Conservation (phyloP, 2,888 invertebrate genomes). For the Alloplasta piceator region DNA sequence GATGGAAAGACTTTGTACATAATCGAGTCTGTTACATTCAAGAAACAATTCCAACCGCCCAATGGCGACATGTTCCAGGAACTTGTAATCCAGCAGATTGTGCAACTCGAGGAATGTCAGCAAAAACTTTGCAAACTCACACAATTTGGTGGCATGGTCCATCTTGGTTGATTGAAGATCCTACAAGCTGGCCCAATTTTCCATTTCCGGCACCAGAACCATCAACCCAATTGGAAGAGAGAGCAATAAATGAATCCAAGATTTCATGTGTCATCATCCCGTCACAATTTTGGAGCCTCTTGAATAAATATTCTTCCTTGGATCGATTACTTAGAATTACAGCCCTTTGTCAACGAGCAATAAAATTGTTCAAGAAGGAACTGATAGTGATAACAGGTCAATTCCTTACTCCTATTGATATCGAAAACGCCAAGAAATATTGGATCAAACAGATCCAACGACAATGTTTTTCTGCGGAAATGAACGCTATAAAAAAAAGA, state of each 20-base stretch:
- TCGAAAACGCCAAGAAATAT: conserved; percentile 1
- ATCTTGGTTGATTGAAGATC: too few species aligned
- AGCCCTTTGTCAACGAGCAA: neutral
- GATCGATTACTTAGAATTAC: neutral
- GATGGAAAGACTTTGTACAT: conserved; percentile 67
- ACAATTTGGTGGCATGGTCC: too few species aligned
- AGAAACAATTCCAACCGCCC: conserved; percentile 37
- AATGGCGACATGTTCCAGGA: conserved; percentile 40
- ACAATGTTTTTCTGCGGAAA: conserved; percentile 23
- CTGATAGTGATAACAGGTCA: too few species aligned
- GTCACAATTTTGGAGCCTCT: too few species aligned
- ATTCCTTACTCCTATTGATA: neutral
- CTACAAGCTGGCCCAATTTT: neutral
- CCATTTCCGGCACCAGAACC: conserved; percentile 47
- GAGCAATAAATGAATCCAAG: neutral
- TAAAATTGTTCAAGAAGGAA: too few species aligned
- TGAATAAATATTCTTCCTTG: neutral
- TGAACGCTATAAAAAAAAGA: conserved; percentile 18
- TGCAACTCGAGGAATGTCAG: neutral
- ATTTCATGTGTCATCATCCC: too few species aligned
- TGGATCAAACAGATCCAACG: conserved; percentile 38
- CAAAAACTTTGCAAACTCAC: neutral
- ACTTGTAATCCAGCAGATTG: conserved; percentile 4
- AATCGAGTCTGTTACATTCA: conserved; percentile 39
- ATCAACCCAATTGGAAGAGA: neutral